Evolutionary conservation across 1,140 invertebrate genomes (phyloP).

Genomic region (Drosophila albomicans): DNA sequence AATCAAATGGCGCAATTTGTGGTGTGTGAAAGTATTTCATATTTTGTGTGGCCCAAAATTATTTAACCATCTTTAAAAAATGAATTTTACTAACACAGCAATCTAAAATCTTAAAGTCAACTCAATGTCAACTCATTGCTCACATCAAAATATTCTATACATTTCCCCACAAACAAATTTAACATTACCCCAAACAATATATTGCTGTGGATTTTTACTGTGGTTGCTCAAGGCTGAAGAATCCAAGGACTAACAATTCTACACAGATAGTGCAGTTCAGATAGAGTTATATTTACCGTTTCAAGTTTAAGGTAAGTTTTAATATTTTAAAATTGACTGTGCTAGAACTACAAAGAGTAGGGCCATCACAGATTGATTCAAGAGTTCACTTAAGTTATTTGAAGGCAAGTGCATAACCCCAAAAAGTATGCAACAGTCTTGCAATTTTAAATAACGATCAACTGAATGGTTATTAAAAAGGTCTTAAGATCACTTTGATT

Average conservation of each 20-base stretch:
- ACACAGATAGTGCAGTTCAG: not conserved
- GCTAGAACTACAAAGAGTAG: too few species aligned
- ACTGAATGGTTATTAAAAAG: too few species aligned
- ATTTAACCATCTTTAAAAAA: not conserved
- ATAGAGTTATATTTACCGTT: not conserved
- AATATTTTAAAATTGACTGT: not conserved
- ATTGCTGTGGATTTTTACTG: not conserved
- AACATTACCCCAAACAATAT: constrained; percentile 15
- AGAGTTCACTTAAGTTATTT: too few species aligned
- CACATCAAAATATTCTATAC: constrained; percentile 4
- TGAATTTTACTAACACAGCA: constrained; percentile 11
- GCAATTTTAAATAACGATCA: too few species aligned
- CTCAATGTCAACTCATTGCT: constrained; percentile 13
- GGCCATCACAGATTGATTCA: too few species aligned
- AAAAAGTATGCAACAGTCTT: too few species aligned
- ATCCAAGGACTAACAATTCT: not conserved
- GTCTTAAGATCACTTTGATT: too few species aligned
- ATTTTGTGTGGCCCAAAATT: not conserved
- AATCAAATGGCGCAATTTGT: constrained; percentile 2
- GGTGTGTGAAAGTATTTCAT: not conserved
- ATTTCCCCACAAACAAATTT: constrained; percentile 26
- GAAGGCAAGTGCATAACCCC: too few species aligned
- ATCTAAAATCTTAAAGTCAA: not conserved
- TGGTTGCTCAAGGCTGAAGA: constrained; percentile 6
- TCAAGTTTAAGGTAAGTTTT: constrained; percentile 8